A percentile compares a stretch with the other conserved stretches of the same genome.
These are phyloP conservation scores for Diacarnus erythraeanus DNA, from an alignment of 37 sponge, comb jelly and placozoan species.

Conservation along the genomic window DNA sequence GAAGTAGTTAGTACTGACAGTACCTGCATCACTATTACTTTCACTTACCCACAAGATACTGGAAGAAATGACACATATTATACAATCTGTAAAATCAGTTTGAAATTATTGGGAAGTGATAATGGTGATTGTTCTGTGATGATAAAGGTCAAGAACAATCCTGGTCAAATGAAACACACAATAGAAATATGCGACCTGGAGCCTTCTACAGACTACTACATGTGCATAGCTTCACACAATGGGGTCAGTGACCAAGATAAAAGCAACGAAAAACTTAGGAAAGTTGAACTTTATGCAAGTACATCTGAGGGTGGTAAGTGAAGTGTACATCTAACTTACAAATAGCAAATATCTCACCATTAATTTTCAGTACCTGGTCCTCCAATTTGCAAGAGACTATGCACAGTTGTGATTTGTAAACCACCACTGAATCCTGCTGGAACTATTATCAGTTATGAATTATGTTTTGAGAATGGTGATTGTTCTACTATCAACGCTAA, in stretches of 20 bases:
- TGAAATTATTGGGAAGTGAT: too few species aligned
- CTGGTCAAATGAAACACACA: neutral
- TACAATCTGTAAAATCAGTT: too few species aligned
- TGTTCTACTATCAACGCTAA: neutral
- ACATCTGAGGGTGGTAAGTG: neutral
- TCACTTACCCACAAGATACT: too few species aligned
- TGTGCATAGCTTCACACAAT: neutral
- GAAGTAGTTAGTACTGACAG: too few species aligned
- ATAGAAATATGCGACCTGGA: neutral
- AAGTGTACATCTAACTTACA: too few species aligned
- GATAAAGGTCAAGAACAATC: too few species aligned
- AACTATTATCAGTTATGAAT: neutral
- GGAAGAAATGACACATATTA: too few species aligned
- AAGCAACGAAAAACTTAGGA: neutral
- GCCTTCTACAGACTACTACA: neutral
- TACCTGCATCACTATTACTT: too few species aligned
- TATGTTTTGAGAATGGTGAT: neutral
- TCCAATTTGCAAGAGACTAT: conserved; percentile 3
- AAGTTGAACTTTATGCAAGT: neutral
- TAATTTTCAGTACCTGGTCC: neutral
- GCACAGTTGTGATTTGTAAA: conserved; percentile 1
- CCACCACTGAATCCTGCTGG: neutral
- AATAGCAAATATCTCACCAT: neutral
- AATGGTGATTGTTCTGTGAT: too few species aligned
- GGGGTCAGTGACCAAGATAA: neutral